Base-by-base conservation (phyloP, 2,797 vertebrate genomes). In the Hydrophis major region DNA sequence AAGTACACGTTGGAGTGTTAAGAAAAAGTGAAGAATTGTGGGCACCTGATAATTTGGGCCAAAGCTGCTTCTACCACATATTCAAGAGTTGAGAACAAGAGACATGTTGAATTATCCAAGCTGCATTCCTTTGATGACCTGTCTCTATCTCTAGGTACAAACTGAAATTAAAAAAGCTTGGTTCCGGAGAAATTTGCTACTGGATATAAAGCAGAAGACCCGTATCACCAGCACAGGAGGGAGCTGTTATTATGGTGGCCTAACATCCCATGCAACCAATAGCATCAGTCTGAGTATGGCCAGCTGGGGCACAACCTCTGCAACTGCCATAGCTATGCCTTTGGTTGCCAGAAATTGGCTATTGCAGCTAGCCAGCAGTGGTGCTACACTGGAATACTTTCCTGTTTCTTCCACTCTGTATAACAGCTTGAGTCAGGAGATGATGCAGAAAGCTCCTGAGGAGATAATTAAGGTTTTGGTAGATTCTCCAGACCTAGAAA, bases 141-240 rank as follows among this genome's bases (percentile, higher is more conserved):
- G 27, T 28, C 61, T 89, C 55, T n/a, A 90, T 92, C 28, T 37
- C 0, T 94, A 99, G 99, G 99, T 99, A 8, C 99, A 99, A 97
- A 98, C 99, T 0, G 99, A 99, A 97, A 99, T 99, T 94, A 99
- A 98, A 97, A 99, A 99, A 96, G 98, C 99, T 0, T 99, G 98
- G 98, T 98, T 98, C 96, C 97, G 99, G 94, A 98, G 99, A 94
- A 99, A 98, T 1, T 97, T 99, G 96, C 99, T 98, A 0, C 97
- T 99, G 97, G 99, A 99, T 95, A 97, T 99, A 95, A 99, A 99
- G 97, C 98, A 98, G 93, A 99, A 98, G 97, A 98, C 98, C 0
- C 98, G 99, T 4, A 98, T 98, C 0, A 99, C 98, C 91, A 98
- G 99, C 53, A 98, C 98, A 93, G 99, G 98, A 0, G 99, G 99